These are phyloP conservation scores for Capreolus pygargus DNA, from an alignment of 2,113 vertebrate genomes.

Conservation along the genomic window DNA sequence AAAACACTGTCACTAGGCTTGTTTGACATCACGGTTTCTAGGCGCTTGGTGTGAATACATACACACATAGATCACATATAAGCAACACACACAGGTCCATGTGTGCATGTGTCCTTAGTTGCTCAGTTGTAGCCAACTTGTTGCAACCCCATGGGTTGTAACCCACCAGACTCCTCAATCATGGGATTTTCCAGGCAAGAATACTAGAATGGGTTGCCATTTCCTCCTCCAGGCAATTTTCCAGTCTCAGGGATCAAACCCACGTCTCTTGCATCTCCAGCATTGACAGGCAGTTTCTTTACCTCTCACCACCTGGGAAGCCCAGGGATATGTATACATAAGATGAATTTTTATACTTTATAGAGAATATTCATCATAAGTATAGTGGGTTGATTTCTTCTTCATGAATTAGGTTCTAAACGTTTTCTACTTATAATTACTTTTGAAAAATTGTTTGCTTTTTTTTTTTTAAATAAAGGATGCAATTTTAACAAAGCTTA, in stretches of 20 bases:
- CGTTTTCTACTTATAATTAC: background rate
- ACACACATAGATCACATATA: accelerated
- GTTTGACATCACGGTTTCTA: background rate
- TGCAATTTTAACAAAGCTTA: background rate
- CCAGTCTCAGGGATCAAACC: background rate
- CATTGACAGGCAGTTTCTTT: background rate
- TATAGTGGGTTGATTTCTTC: background rate
- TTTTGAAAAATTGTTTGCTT: background rate
- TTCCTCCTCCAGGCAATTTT: background rate
- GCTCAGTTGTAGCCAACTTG: background rate
- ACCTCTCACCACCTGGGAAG: background rate
- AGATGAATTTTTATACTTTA: background rate
- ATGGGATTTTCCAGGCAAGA: background rate
- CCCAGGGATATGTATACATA: background rate
- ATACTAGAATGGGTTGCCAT: background rate
- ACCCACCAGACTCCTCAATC: background rate
- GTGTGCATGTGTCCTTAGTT: accelerated
- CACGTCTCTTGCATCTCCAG: background rate
- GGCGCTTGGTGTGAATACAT: accelerated
- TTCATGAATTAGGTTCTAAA: background rate
- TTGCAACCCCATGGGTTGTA: background rate
- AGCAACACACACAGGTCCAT: accelerated
- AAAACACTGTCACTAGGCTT: background rate
- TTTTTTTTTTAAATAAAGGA: background rate
- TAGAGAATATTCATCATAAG: background rate